Evolutionary conservation across 2,888 invertebrate species (phyloP), one percentile per base, ranked within the genome.

Genomic region (Sinotaia quadrata): DNA sequence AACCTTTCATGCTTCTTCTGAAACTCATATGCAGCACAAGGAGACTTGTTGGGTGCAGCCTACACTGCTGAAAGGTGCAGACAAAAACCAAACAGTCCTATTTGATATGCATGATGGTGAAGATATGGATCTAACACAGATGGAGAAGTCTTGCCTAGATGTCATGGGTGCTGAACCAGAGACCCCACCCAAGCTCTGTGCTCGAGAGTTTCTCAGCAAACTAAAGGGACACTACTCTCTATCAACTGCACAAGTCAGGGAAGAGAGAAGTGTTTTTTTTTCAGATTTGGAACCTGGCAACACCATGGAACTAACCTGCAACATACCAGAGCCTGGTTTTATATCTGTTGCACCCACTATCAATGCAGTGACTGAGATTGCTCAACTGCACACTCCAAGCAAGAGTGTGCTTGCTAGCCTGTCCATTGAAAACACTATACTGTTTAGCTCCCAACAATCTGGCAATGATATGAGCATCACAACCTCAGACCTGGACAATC

Each of bases 21-120:
- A n/a, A n/a, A n/a, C n/a, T n/a, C 15, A 15, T 12, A 12, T 27
- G 34, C 34, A 57, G 44, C 58, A 57, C 29, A 21, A 31, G 27
- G 31, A 21, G 41, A 15, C 8, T 29, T n/a, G 31, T 33, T 29
- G 21, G 27, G 24, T 21, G 24, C 44, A 12, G 34, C 21, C n/a
- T 18, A 21, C 31, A 18, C 1, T n/a, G n/a, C n/a, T n/a, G n/a
- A n/a, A n/a, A n/a, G n/a, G n/a, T n/a, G n/a, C n/a, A n/a, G n/a
- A n/a, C n/a, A 54, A 36, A 5, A 24, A 54, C 33, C 33, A 33
- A 34, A 68, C 68, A 4, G 47, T 68, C 2, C 4, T 68, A 18
- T 68, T 68, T 47, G 68, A 61, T n/a, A 41, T 47, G 31, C 52
- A 54, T 60, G 68, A 68, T 47, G 68, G 24, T 0, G 67, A 31